phyloP scores from a whole-genome alignment of 2,113 vertebrate species.

The Hemicordylus capensis region DNA sequence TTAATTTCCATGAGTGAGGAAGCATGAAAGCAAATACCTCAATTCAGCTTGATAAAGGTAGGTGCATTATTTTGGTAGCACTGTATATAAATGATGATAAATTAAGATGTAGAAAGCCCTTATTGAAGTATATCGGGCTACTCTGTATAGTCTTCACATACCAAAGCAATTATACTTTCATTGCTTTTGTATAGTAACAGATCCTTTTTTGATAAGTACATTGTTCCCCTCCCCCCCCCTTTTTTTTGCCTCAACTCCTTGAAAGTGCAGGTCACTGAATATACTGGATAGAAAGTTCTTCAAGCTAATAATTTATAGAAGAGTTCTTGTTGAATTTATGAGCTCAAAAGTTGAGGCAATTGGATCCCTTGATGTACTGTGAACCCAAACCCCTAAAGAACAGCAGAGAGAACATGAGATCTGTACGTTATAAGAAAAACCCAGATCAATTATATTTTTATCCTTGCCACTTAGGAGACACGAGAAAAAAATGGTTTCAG shows the following conservation, averaged over 20 bases:
- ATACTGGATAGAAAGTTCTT: neutral
- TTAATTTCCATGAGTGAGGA: constrained; percentile 50
- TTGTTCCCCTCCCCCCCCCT: neutral
- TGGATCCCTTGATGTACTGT: neutral
- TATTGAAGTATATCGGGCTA: constrained; percentile 39
- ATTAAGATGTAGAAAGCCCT: constrained; percentile 44
- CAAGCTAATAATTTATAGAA: constrained; percentile 17
- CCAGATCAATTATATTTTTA: neutral
- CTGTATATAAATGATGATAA: constrained; percentile 58
- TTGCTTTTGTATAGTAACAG: constrained; percentile 19
- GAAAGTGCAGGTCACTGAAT: neutral
- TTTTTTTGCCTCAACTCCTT: neutral
- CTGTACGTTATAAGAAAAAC: neutral
- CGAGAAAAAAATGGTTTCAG: neutral
- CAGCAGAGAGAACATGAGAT: neutral
- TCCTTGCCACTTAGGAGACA: neutral
- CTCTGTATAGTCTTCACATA: constrained; percentile 27
- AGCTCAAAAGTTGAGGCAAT: constrained; percentile 4
- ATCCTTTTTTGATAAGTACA: constrained; percentile 26
- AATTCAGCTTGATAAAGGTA: constrained; percentile 27
- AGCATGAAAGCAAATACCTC: constrained; percentile 49
- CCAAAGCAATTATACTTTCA: neutral
- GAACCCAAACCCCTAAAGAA: neutral
- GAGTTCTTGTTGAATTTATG: neutral
- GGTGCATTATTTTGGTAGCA: constrained; percentile 41